These are phyloP conservation scores for Cerastoderma edule DNA, from an alignment of 2,888 invertebrate species.

Conservation along the genomic window DNA sequence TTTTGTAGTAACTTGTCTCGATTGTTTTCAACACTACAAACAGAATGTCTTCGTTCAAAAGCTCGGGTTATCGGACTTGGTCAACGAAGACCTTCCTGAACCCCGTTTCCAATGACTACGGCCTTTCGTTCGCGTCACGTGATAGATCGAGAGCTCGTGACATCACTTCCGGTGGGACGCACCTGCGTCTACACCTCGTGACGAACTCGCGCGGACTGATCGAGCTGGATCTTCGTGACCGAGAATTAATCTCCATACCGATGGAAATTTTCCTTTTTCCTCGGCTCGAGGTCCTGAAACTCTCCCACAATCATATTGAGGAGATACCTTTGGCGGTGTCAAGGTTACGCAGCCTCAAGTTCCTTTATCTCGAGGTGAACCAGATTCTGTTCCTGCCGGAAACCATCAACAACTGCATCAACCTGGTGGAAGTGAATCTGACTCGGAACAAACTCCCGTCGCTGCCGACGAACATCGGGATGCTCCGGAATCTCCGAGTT, in stretches of 20 bases:
- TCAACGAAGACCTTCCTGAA: conserved; percentile 45
- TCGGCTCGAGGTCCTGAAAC: conserved; percentile 74
- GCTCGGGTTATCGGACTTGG: conserved; percentile 59
- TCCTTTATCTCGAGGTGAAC: conserved; percentile 76
- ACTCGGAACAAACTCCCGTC: conserved; percentile 71
- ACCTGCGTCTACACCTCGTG: conserved; percentile 59
- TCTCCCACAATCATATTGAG: conserved; percentile 76
- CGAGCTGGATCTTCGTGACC: conserved; percentile 74
- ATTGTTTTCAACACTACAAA: background rate
- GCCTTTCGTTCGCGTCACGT: conserved; percentile 18
- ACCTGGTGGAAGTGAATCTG: conserved; percentile 72
- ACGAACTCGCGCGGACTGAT: conserved; percentile 65
- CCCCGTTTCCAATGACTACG: conserved; percentile 19
- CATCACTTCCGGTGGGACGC: conserved; percentile 1
- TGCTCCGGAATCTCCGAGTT: conserved; percentile 55
- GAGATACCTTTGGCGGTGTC: conserved; percentile 75
- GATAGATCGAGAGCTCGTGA: conserved; percentile 23
- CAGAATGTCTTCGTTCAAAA: conserved; percentile 46
- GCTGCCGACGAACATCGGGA: conserved; percentile 69
- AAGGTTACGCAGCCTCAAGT: conserved; percentile 72
- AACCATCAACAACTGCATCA: conserved; percentile 79
- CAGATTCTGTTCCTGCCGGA: conserved; percentile 74
- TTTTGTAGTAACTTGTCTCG: too few species aligned
- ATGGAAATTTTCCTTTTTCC: conserved; percentile 73
- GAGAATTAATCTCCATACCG: conserved; percentile 70